phyloP scores from a whole-genome alignment of 2,797 vertebrate genomes.

The Rhodeus uyekii region DNA sequence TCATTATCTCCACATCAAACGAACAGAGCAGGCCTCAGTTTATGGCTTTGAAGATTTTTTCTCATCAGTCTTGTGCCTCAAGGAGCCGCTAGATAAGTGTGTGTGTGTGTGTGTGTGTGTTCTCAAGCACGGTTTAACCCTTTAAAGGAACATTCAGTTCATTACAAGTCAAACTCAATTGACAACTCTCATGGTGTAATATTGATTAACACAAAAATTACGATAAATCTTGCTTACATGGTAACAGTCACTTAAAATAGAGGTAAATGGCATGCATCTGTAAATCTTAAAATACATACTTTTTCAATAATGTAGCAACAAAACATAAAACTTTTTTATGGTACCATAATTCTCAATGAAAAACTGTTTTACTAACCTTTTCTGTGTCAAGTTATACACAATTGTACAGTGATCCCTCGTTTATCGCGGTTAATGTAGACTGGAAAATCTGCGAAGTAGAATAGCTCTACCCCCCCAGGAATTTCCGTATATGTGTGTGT shows the following conservation, averaged over 20 bases:
- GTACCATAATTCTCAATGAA: not conserved
- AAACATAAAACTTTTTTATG: not conserved
- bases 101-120: conserved; percentile 40
- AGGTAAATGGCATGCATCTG: not conserved
- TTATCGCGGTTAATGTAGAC: too few relatives aligned
- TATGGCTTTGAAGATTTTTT: conserved; percentile 72
- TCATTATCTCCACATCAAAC: conserved; percentile 77
- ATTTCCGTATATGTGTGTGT: too few relatives aligned
- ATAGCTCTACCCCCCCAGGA: too few relatives aligned
- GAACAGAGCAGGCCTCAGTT: conserved; percentile 65
- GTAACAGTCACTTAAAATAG: not conserved
- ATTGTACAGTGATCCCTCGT: too few relatives aligned
- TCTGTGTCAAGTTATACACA: not conserved
- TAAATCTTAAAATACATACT: not conserved
- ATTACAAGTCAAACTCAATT: not conserved
- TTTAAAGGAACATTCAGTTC: conserved; percentile 12
- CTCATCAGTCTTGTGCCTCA: conserved; percentile 65
- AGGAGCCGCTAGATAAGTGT: conserved; percentile 60
- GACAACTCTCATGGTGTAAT: not conserved
- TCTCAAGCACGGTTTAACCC: conserved; percentile 63
- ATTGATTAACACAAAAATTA: not conserved
- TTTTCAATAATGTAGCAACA: not conserved
- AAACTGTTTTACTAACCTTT: not conserved
- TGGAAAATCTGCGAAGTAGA: too few relatives aligned
- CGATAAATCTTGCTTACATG: not conserved